Evolutionary conservation across 1,140 invertebrate species (phyloP), one percentile per base, ranked within the genome.

Genomic region (Brachionus calyciflorus): DNA sequence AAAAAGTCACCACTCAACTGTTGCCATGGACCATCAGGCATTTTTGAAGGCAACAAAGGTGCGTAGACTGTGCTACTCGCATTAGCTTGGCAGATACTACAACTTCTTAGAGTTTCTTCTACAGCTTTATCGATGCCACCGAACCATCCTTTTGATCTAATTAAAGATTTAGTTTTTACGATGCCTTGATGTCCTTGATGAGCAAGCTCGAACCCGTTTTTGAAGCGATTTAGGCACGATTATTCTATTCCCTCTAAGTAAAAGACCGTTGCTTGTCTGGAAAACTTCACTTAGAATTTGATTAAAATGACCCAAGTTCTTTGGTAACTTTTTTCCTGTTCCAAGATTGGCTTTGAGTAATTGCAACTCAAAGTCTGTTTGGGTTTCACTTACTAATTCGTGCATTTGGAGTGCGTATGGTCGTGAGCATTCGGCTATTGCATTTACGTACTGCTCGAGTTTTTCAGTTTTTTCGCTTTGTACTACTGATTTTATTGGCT

Each of bases 111-210:
- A 3, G 24, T 12, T 12, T 26, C 10, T 26, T 55, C 51, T 4
- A 26, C 51, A 5, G 7, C 19, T 26, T 55, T 19, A 26, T 55
- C 51, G 3, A 55, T 24, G 5, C 51, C 51, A 1, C 10, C 19
- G 14, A 55, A 55, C 51, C 51, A 55, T 7, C 21, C 51, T 24
- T 26, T 55, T 1, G 17, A 24, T 5, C 51, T 17, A 12, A 55
- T 55, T 26, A 55, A 28, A 24, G 2, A 1, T 14, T 55, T 7
- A 7, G 57, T 63, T 21, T 63, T 63, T 3, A 41, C 57, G 4
- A 63, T 37, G n/a, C 57, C 30, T 21, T 41, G 41, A 21, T 65
- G 60, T 9, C 60, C 60, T 21, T 65, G 33, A 19, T 65, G 60
- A 9, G 60, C 60, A 41, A 44, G 33, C 6, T 19, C 60, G 37